Conservation (phyloP, 2,888 invertebrate genomes). For the Xanthorhoe spadicearia region DNA sequence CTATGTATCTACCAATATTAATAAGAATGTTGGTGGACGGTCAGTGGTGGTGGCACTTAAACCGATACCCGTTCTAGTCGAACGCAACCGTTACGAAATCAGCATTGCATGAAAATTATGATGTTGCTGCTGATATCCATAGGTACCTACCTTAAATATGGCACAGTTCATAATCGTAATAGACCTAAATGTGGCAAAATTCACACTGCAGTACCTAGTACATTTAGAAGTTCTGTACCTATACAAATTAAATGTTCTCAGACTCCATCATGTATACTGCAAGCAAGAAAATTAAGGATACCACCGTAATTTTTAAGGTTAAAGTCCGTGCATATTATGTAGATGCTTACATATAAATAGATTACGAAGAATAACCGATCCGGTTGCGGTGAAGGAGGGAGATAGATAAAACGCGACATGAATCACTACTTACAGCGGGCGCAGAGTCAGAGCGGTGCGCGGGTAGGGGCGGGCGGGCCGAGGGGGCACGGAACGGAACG, state of each 20-base stretch:
- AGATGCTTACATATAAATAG: conserved; percentile 79
- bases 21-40: conserved; percentile 67
- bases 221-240: not conserved
- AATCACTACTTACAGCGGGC: conserved; percentile 82
- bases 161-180: not conserved
- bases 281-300: conserved; percentile 36
- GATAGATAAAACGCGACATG: conserved; percentile 85
- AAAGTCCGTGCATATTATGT: conserved; percentile 76
- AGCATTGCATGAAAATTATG: conserved; percentile 80
- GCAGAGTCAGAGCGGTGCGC: conserved; percentile 69
- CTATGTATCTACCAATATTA: conserved; percentile 11
- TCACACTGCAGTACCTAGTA: not conserved
- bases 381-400: conserved; percentile 84
- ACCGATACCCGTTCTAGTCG: conserved; percentile 82
- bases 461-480: conserved; percentile 62
- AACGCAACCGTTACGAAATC: conserved; percentile 84
- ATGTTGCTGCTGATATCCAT: conserved; percentile 36
- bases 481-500: conserved; percentile 68
- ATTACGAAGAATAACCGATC: conserved; percentile 84
- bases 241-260: not conserved
- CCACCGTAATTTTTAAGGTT: conserved; percentile 61
- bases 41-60: conserved; percentile 58
- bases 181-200: conserved; percentile 8
- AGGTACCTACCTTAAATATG: conserved; percentile 22
- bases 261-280: not conserved